Base-by-base conservation (phyloP, 2,888 invertebrate genomes). In the Sepiola atlantica region DNA sequence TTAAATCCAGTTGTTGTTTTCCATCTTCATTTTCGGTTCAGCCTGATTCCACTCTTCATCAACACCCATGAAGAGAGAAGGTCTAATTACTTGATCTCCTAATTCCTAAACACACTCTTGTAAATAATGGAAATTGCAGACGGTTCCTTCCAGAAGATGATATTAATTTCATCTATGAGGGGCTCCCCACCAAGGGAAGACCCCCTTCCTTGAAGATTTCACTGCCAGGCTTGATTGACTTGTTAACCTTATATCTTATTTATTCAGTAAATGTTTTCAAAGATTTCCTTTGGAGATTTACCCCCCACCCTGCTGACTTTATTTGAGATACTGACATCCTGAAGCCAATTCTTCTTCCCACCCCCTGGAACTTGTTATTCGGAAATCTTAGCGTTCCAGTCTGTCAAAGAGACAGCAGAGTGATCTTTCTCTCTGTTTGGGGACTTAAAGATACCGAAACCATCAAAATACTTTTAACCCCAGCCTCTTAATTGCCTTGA, bases 201-300 rank as follows among this genome's bases (percentile, higher is more conserved):
- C 45, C n/a, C n/a, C 77, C 77, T 77, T 77, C n/a, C 77, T 77
- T 32, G 45, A 77, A 77, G 77, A n/a, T n/a, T 77, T 77, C 77
- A 77, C 77, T 77, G 77, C n/a, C 77, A 77, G 16, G n/a, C 77
- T 16, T 77, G 77, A 77, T 77, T 77, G 77, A 77, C n/a, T 77
- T 77, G 77, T 77, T 77, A 77, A 77, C 32, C n/a, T n/a, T 77
- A 77, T 77, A 77, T 77, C 77, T 77, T 77, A 77, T 77, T 77
- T 77, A 77, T 77, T 77, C 77, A 77, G 77, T 77, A 77, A 77
- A 77, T 77, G 77, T 77, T 77, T n/a, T 77, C 77, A n/a, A 77
- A 77, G 77, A n/a, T 77, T 77, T 77, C 77, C n/a, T 24, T 12
- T 45, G 45, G n/a, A 77, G 77, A 77, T 77, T 45, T 45, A 45